Conservation (phyloP, 2,888 invertebrate genomes). For the Hydropsyche betteni region DNA sequence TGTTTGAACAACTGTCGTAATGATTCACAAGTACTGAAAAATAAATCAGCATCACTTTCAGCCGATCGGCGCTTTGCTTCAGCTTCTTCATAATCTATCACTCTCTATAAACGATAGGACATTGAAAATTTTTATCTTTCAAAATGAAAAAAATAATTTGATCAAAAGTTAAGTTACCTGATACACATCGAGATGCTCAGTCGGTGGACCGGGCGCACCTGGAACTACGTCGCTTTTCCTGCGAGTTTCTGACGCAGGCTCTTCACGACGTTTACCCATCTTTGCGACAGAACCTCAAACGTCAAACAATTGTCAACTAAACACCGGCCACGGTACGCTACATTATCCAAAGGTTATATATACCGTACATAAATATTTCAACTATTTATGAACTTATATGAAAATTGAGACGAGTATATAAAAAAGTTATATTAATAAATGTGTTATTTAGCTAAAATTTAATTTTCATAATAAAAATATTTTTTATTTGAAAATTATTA, state of each 20-base stretch:
- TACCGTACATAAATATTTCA: no score
- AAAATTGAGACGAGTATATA: no score
- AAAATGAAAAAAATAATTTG: not conserved
- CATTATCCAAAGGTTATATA: no score
- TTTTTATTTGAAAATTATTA: no score
- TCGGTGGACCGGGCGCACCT: not conserved
- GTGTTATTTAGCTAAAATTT: no score
- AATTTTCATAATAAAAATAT: no score
- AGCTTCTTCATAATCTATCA: conserved; percentile 77
- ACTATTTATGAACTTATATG: no score
- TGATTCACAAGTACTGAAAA: conserved; percentile 75
- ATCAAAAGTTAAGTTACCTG: conserved; percentile 28
- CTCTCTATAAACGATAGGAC: conserved; percentile 63
- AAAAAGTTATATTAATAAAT: no score
- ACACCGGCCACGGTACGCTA: not conserved
- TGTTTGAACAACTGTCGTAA: conserved; percentile 74
- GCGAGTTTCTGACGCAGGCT: not conserved
- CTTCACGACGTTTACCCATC: not conserved
- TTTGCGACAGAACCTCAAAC: not conserved
- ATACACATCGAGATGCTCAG: conserved; percentile 1
- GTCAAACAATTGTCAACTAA: not conserved
- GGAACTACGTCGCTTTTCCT: not conserved
- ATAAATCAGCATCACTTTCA: conserved; percentile 73
- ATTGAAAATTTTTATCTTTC: not conserved
- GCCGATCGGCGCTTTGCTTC: conserved; percentile 74